Base-by-base conservation (phyloP, 1,140 invertebrate species). In the Drosophila ananassae region DNA sequence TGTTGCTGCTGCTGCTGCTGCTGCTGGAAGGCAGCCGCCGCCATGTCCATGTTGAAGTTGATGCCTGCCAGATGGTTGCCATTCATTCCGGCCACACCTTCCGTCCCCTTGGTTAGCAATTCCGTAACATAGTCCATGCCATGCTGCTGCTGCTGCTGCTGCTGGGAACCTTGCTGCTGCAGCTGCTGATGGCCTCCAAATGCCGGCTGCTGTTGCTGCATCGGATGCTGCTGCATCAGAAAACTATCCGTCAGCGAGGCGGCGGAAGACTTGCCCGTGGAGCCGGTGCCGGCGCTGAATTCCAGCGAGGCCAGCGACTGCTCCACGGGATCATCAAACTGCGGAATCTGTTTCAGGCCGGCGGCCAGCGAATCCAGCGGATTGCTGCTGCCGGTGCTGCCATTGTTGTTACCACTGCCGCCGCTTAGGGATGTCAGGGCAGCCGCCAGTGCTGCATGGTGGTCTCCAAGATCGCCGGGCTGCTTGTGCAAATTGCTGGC, bases 301-400 rank as follows among this genome's bases (percentile, higher is more conserved):
- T 95, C 95, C 13, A 95, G 83, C 63, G 93, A 95, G 37, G 94
- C 94, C 55, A 95, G 92, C 25, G 94, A 95, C 71, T 95, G 93
- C 87, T 95, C 95, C 68, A 95, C 92, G n/a, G 94, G 94, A 89
- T 95, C 95, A 46, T 93, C 90, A 82, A 93, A 87, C 85, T 91
- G 83, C 1, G 90, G 90, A 39, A 91, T 91, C 58, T 91, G 90
- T 44, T 91, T 91, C 2, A 91, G 74, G 24, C 92, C 79, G 54
- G 77, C 62, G 66, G 81, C 56, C 74, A 92, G 32, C 32, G 77
- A 90, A 53, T 92, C 90, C 47, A 92, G 69, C 50, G 62, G 51
- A 17, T 67, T 71, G 12, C 48, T 57, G 59, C 37, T 32, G 25
- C 25, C 25, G 25, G 25, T 28, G 28, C 37, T 41, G 41, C 46